Evolutionary conservation across 2,113 vertebrate genomes (phyloP), one percentile per base, ranked within the genome.

Genomic region (Machaerirhynchus nigripectus): DNA sequence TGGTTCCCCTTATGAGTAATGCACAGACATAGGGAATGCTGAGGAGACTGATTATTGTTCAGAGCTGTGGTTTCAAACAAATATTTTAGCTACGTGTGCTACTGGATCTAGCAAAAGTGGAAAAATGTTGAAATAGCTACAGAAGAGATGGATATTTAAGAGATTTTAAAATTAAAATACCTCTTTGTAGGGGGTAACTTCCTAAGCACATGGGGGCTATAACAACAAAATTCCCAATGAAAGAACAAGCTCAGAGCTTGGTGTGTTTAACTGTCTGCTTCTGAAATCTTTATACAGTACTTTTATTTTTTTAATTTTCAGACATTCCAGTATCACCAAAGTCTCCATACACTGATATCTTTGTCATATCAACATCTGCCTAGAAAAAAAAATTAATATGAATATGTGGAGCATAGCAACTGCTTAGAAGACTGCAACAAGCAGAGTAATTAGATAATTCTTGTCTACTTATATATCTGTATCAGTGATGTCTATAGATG

Each of bases 381-480:
- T 85, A 80, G 46, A 61, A 89, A 92, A 37, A 12, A 28, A 42
- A 85, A 47, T 64, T 40, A 68, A 75, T 70, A 76, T 59, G 46
- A 95, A 67, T 75, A 76, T 60, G 31, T 80, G 87, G 53, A 87
- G 65, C 53, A 85, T 23, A 35, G 64, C 35, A 44, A 96, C 28
- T 31, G 39, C 65, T 95, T 89, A 71, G 60, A 95, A 84, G 76
- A 90, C 13, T 81, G 83, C 64, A 93, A 90, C 71, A 93, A 92
- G 59, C 74, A 86, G 33, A 74, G 59, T 92, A 96, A 96, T 97
- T 94, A 94, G 82, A 83, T 93, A 95, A 90, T 93, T 90, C 76
- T 90, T 95, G 87, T 95, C 97, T 96, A 68, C 97, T 97, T 96
- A 91, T 88, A 92, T 78, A 94, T 96, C 82, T 78, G 84, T 84